These are phyloP conservation scores for Limosa lapponica DNA, from an alignment of 2,797 vertebrate genomes.

Conservation along the genomic window DNA sequence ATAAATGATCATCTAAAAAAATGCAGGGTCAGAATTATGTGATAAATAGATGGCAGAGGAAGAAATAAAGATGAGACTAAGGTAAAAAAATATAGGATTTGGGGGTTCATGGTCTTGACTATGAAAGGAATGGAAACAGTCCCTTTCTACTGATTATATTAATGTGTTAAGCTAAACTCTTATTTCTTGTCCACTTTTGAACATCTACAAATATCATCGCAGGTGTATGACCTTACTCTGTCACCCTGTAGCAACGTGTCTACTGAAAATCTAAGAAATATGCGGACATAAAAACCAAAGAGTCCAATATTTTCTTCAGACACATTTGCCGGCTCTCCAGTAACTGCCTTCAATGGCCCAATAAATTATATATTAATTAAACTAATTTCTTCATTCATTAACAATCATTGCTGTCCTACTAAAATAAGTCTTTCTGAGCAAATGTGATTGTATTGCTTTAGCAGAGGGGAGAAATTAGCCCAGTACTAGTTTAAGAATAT, in stretches of 20 bases:
- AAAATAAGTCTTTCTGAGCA: background rate
- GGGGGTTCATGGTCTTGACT: background rate
- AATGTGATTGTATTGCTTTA: background rate
- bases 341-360: background rate
- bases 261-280: background rate
- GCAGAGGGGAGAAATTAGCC: background rate
- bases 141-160: background rate
- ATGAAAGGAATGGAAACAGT: background rate
- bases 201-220: background rate
- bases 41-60: background rate
- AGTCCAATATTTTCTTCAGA: background rate
- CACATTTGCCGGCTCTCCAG: background rate
- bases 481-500: background rate
- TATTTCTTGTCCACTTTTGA: background rate
- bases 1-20: background rate
- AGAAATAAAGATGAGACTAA: background rate
- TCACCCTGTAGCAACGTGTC: background rate
- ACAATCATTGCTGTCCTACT: background rate
- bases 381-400: background rate
- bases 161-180: background rate
- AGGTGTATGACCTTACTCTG: background rate
- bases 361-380: background rate
- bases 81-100: background rate
- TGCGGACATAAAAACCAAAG: background rate
- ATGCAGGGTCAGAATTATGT: background rate